Conservation (phyloP, 2,797 vertebrate genomes). For the Esox lucius region DNA sequence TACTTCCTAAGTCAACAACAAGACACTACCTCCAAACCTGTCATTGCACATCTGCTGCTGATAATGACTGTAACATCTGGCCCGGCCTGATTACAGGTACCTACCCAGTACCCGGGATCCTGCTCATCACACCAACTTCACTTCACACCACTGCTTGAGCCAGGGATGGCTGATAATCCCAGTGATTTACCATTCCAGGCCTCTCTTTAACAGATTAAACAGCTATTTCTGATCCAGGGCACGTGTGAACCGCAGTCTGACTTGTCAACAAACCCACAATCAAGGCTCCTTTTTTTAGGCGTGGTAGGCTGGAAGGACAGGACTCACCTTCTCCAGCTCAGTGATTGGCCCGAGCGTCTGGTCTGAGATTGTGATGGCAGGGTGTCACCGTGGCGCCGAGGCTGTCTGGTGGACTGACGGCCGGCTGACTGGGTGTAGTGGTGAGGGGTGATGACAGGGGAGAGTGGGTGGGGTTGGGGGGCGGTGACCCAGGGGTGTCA, state of each 20-base stretch:
- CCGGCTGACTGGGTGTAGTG: not conserved
- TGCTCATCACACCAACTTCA: not conserved
- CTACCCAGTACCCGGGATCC: not conserved
- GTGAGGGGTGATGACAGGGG: constrained; percentile 22
- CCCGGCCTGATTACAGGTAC: not conserved
- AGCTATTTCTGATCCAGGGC: constrained; percentile 8
- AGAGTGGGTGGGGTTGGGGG: not conserved
- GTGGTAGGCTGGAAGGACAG: not conserved
- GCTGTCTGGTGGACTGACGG: constrained; percentile 1
- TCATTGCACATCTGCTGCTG: not conserved
- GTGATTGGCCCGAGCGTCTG: not conserved
- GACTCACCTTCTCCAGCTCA: not conserved
- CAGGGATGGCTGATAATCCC: constrained; percentile 6
- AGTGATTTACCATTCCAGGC: constrained; percentile 15
- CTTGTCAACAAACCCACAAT: constrained; percentile 1
- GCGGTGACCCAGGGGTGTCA: constrained; percentile 7
- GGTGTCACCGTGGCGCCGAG: not conserved
- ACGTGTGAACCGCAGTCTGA: not conserved
- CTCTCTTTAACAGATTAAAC: constrained; percentile 24
- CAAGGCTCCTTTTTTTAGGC: not conserved
- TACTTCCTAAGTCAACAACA: not conserved
- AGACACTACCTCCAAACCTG: not conserved
- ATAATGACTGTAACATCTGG: not conserved
- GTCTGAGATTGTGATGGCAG: not conserved
- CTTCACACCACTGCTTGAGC: not conserved